Conservation (phyloP, 2,113 vertebrate genomes). For the Elephantulus edwardii region DNA sequence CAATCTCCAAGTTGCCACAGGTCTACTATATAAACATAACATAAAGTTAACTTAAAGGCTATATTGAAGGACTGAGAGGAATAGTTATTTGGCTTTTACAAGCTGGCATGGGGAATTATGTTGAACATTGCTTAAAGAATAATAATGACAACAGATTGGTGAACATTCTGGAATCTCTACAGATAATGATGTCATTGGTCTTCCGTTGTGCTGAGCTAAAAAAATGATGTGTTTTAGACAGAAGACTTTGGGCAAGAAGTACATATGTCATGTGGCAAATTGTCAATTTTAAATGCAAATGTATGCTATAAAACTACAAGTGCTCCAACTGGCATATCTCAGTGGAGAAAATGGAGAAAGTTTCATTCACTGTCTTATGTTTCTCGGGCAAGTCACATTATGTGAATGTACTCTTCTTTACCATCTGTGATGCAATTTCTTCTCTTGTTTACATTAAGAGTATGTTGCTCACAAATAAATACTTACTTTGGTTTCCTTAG, state of each 20-base stretch:
- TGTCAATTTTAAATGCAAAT: not conserved
- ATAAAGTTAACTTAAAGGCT: rapidly evolving
- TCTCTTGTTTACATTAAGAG: not conserved
- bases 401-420: not conserved
- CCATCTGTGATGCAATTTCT: not conserved
- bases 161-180: not conserved
- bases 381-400: not conserved
- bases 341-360: not conserved
- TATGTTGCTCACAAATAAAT: not conserved
- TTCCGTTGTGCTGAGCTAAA: not conserved
- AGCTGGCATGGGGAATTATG: not conserved
- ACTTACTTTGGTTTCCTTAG: not conserved
- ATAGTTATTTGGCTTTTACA: not conserved
- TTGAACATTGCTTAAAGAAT: not conserved
- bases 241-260: not conserved
- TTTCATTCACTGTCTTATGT: not conserved
- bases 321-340: not conserved
- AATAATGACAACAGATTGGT: rapidly evolving
- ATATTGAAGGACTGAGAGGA: no score
- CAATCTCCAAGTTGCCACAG: not conserved
- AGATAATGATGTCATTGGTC: not conserved
- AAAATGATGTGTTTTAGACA: not conserved
- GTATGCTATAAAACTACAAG: not conserved
- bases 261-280: not conserved
- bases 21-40: not conserved